phyloP scores from a whole-genome alignment of 2,113 vertebrate species.

The Xiphorhynchus elegans region DNA sequence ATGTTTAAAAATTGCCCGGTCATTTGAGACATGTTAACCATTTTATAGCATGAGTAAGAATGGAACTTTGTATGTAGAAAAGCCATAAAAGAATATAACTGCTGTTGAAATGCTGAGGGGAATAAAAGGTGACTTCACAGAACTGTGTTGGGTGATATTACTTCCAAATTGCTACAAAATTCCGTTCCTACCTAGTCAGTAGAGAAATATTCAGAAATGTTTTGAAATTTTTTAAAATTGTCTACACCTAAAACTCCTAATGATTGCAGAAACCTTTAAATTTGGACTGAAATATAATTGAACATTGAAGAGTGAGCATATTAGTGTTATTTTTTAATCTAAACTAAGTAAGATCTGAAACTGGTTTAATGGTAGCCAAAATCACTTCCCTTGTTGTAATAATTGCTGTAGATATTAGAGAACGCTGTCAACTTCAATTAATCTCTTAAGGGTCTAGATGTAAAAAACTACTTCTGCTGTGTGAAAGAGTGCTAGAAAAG shows the following conservation, averaged over 20 bases:
- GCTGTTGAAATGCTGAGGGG: neutral
- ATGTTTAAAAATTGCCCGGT: neutral
- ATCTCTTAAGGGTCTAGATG: neutral
- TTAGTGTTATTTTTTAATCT: neutral
- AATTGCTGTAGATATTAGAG: neutral
- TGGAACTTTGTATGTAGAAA: neutral
- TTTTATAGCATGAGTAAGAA: neutral
- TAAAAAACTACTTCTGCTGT: neutral
- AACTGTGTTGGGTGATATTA: neutral
- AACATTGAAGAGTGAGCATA: neutral
- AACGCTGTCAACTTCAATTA: neutral
- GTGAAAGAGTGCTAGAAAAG: neutral
- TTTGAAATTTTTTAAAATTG: neutral
- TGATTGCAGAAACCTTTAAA: neutral
- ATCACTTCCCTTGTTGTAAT: neutral
- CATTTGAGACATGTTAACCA: neutral
- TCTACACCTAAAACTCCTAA: neutral
- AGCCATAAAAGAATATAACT: neutral
- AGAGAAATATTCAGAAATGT: neutral
- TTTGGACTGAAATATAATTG: neutral
- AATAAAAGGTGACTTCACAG: neutral
- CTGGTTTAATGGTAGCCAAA: neutral
- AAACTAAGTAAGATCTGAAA: neutral
- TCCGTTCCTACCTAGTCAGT: neutral
- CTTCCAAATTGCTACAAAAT: neutral